Evolutionary conservation across 2,113 vertebrate genomes (phyloP).

Genomic region (Cathartes aura): DNA sequence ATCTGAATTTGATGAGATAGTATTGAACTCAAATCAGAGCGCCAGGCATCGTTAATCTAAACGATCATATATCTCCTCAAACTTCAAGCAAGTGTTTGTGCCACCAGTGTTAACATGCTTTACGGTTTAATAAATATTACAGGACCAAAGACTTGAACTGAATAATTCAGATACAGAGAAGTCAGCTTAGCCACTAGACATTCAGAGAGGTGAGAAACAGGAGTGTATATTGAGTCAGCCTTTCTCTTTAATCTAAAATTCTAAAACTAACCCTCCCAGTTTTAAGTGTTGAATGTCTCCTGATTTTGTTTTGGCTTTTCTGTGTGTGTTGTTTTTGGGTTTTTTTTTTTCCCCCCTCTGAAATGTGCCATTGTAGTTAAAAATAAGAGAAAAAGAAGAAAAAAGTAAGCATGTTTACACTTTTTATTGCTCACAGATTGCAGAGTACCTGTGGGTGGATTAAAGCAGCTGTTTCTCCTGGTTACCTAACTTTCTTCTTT

Average conservation of each 20-base stretch:
- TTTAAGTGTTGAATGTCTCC: background rate
- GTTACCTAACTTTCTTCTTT: background rate
- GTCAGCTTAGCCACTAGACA: background rate
- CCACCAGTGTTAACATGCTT: background rate
- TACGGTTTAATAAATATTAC: background rate
- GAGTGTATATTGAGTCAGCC: background rate
- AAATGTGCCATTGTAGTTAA: background rate
- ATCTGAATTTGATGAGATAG: background rate
- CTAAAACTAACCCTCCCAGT: background rate
- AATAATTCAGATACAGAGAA: background rate
- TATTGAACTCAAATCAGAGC: background rate
- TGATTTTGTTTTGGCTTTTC: slow-evolving; percentile 2
- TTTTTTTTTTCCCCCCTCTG: background rate
- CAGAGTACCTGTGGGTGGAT: background rate
- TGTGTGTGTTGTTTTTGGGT: background rate
- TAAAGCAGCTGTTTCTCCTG: slow-evolving; percentile 16
- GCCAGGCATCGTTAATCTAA: background rate
- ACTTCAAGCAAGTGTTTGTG: background rate
- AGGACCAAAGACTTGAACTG: background rate
- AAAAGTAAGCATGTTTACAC: background rate
- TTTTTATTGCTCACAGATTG: slow-evolving; percentile 8
- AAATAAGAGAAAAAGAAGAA: background rate
- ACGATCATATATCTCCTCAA: background rate
- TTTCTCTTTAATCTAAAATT: background rate
- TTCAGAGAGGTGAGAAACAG: background rate